phyloP scores from a whole-genome alignment of 2,888 invertebrate genomes.

The Anodontia alba region DNA sequence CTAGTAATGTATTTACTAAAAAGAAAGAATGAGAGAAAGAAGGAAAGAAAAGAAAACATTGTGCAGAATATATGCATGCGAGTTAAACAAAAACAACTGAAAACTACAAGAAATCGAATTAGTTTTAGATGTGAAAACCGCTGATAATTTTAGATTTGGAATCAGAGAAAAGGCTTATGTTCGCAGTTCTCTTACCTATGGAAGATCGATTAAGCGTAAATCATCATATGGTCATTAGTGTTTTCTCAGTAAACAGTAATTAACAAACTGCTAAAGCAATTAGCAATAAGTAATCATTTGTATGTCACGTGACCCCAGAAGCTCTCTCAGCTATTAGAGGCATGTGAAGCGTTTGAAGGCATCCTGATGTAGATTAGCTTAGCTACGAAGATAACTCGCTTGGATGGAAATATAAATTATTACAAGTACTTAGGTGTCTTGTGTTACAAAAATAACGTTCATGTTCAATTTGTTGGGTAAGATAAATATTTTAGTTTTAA shows the following conservation, averaged over 20 bases:
- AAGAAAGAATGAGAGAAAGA: no score
- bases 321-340: background rate
- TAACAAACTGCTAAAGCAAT: constrained; percentile 19
- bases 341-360: constrained; percentile 9
- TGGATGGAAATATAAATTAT: constrained; percentile 20
- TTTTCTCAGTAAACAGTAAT: constrained; percentile 17
- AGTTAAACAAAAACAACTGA: no score
- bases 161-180: background rate
- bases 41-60: no score
- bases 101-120: background rate
- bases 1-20: no score
- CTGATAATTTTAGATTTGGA: background rate
- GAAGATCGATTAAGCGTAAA: background rate
- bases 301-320: constrained; percentile 20
- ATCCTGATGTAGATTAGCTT: constrained; percentile 2
- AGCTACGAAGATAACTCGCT: constrained; percentile 14
- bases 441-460: constrained; percentile 50
- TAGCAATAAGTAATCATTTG: constrained; percentile 11
- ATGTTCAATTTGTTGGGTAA: constrained; percentile 44
- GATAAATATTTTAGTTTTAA: constrained; percentile 57
- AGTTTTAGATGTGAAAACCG: background rate
- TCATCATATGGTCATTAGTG: constrained; percentile 16
- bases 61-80: no score
- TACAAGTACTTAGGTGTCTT: constrained; percentile 39
- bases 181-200: background rate